Conservation (phyloP, 2,888 invertebrate genomes). For the Chalcosyrphus nemorum region DNA sequence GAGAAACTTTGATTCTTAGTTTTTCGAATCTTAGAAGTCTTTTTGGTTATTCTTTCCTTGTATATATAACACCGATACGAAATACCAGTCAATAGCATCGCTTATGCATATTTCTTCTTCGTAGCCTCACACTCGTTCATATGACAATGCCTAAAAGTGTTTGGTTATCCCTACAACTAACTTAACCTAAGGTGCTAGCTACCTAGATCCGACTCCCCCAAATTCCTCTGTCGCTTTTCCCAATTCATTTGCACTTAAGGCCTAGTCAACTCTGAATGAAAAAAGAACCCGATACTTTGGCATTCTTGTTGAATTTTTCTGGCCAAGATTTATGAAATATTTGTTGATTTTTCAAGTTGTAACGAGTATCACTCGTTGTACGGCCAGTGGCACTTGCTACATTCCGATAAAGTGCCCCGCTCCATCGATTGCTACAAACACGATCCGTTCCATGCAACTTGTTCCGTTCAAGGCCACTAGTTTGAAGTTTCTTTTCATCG, state of each 20-base stretch:
- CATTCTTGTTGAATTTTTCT: conserved; percentile 34
- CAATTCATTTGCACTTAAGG: conserved; percentile 12
- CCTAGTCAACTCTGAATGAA: conserved; percentile 1
- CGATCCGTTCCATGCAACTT: conserved; percentile 31
- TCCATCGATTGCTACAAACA: neutral
- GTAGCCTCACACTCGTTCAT: no score
- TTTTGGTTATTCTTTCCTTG: no score
- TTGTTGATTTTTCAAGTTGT: conserved; percentile 36
- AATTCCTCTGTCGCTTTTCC: neutral
- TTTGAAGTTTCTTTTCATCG: conserved; percentile 16
- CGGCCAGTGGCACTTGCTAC: conserved; percentile 39
- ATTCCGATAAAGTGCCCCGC: conserved; percentile 39
- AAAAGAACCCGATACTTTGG: conserved; percentile 12
- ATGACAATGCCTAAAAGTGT: no score
- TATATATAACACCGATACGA: no score
- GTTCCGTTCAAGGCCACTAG: conserved; percentile 50
- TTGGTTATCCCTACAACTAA: no score
- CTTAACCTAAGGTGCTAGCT: no score
- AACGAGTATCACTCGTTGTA: conserved; percentile 38
- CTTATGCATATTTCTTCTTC: no score
- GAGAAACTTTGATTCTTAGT: no score
- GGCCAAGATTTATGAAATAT: conserved; percentile 54
- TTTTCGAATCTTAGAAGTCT: no score
- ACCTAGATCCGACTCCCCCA: no score
- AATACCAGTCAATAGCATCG: no score